These are phyloP conservation scores for Drosophila paracracens DNA, from an alignment of 2,888 invertebrate species.

Conservation along the genomic window DNA sequence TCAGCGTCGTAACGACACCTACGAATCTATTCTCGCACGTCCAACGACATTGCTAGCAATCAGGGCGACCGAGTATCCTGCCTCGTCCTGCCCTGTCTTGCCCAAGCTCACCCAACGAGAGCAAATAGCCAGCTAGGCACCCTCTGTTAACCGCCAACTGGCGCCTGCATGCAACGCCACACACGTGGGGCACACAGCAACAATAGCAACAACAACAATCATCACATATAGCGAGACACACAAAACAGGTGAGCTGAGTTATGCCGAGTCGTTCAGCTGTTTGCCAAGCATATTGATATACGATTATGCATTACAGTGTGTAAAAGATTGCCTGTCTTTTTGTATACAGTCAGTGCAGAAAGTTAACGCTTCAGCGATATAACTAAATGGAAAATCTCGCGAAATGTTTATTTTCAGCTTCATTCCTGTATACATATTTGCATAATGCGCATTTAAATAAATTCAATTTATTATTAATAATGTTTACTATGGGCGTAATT, in stretches of 20 bases:
- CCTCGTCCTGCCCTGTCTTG: neutral
- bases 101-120: conserved; percentile 21
- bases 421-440: neutral
- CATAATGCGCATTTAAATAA: neutral
- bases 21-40: conserved; percentile 48
- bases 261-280: conserved; percentile 51
- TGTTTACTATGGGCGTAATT: neutral
- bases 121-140: conserved; percentile 24
- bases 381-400: neutral
- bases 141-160: conserved; percentile 49
- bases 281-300: conserved; percentile 56
- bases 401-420: neutral
- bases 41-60: conserved; percentile 59
- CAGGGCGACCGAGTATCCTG: conserved; percentile 30
- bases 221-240: conserved; percentile 55
- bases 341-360: conserved; percentile 27
- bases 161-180: conserved; percentile 49
- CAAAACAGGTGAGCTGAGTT: conserved; percentile 68
- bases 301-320: conserved; percentile 26
- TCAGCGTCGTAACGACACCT: conserved; percentile 31
- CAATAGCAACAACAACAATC: conserved; percentile 43
- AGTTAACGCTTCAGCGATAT: conserved; percentile 7
- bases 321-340: neutral
- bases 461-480: neutral
- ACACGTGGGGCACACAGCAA: conserved; percentile 30